Base-by-base conservation (phyloP, 2,888 invertebrate genomes). In the Muscina levida region DNA sequence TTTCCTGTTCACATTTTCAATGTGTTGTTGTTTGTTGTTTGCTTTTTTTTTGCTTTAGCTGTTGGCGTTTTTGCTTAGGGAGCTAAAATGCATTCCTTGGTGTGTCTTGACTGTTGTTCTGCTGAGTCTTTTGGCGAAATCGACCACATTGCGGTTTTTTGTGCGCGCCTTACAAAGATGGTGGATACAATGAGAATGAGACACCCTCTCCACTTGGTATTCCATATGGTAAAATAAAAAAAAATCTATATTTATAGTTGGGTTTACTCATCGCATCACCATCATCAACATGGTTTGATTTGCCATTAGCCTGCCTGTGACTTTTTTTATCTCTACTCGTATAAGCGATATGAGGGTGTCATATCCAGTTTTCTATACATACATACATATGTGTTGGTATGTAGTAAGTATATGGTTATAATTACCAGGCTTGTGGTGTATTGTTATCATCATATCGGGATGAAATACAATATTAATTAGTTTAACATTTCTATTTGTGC, bases 91-190 rank as follows among this genome's bases (percentile, higher is more conserved):
- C 53, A 53, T 53, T 53, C 53, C 44, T 44, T 13, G 11, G n/a
- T n/a, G n/a, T 44, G 4, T n/a, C 53, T 53, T 15, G 59, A 1
- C 51, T 8, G 46, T 8, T 19, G 11, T 22, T 62, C 26, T 13
- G 22, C 13, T 22, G n/a, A n/a, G n/a, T 59, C 31, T 19, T 39
- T 22, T 39, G n/a, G 1, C 22, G 31, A 67, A 66, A 65, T 65
- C 70, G 26, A 11, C 39, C 67, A 67, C 67, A 67, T 72, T 51
- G 67, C 51, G 59, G 53, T 72, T 65, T 42, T 48, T 19, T 6
- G 15, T 15, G 48, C 2, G 48, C 2, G 6, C 10, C 17, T 51
- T 51, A 19, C 10, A 19, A 11, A 17, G 51, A 17, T 19, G 22
- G 19, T 51, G 17, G 51, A 22, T 11, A 51, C 19, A 19, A 22